Conservation (phyloP, 2,113 vertebrate species). For the Xiphophorus hellerii region DNA sequence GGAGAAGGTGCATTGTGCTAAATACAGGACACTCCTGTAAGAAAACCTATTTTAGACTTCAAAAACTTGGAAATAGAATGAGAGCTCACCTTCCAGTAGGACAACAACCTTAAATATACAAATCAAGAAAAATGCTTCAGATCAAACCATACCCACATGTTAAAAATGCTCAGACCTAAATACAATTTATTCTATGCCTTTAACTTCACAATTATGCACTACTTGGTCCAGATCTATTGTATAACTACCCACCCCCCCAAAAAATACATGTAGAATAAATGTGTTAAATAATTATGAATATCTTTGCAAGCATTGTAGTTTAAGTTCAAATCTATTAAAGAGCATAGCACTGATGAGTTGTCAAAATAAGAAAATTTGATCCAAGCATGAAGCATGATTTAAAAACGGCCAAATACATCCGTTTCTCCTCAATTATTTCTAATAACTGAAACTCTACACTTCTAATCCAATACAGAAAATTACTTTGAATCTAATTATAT, state of each 20-base stretch:
- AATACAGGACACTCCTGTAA: neutral
- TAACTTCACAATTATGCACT: neutral
- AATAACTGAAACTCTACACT: too few relatives aligned
- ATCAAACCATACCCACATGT: neutral
- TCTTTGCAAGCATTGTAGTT: too few relatives aligned
- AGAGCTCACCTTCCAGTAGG: neutral
- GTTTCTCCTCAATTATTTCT: neutral
- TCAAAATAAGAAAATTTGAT: neutral
- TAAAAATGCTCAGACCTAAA: neutral
- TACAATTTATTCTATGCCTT: neutral
- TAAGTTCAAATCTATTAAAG: neutral
- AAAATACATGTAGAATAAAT: neutral
- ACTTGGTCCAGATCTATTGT: neutral
- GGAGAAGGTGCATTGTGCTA: neutral
- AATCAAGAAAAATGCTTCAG: neutral
- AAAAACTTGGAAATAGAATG: neutral
- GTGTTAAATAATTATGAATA: too few relatives aligned
- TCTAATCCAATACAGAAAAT: too few relatives aligned
- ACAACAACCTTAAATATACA: neutral
- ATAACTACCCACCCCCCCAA: neutral
- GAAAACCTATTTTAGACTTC: neutral
- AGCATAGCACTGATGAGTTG: neutral
- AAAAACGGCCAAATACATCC: neutral
- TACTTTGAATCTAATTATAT: too few relatives aligned
- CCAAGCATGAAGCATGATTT: neutral